These are phyloP conservation scores for Andrena marginata DNA, from an alignment of 2,888 invertebrate genomes.

Conservation along the genomic window DNA sequence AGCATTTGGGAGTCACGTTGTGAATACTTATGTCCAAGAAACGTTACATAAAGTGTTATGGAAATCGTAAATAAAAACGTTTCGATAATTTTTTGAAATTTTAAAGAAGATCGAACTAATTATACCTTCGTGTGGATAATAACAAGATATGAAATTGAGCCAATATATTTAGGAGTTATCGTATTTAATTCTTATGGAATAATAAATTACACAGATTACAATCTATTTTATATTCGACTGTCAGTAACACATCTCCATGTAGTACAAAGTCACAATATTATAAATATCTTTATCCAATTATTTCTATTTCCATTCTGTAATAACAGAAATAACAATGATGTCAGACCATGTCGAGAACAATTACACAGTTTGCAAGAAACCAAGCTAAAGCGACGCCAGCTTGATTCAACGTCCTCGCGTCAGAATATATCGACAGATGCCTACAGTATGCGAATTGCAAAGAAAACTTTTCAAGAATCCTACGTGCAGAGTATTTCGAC, in stretches of 20 bases:
- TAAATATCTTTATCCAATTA: neutral
- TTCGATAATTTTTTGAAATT: no score
- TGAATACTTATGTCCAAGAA: no score
- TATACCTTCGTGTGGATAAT: no score
- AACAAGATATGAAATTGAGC: no score
- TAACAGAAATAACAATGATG: neutral
- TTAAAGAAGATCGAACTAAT: no score
- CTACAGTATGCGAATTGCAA: slow-evolving; percentile 25
- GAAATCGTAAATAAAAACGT: no score
- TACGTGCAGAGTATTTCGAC: slow-evolving; percentile 14
- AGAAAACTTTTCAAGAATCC: slow-evolving; percentile 26
- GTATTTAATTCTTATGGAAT: no score
- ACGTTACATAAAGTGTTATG: no score
- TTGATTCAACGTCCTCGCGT: slow-evolving; percentile 10
- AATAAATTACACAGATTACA: no score
- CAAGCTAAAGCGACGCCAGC: neutral
- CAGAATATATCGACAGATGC: neutral
- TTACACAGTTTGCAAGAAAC: neutral
- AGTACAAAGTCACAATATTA: neutral
- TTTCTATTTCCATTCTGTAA: neutral
- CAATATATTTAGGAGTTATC: no score
- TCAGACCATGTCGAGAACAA: neutral
- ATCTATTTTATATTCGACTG: neutral
- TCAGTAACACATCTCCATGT: neutral
- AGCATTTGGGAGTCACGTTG: no score